phyloP scores from a whole-genome alignment of 2,888 invertebrate species.

The Blera fallax region DNA sequence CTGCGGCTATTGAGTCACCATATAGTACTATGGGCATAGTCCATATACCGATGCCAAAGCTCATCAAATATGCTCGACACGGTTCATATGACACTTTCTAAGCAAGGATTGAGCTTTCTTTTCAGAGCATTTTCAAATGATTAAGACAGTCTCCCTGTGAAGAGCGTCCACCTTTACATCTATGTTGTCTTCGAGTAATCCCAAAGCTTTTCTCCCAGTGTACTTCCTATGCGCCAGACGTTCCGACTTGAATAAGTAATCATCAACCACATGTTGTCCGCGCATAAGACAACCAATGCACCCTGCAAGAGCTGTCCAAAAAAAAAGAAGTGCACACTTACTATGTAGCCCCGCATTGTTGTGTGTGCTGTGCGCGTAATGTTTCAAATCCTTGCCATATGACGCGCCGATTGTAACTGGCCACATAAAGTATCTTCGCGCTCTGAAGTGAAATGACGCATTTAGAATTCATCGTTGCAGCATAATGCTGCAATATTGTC shows the following conservation, averaged over 20 bases:
- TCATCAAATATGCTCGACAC: too few relatives aligned
- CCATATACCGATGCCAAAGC: too few relatives aligned
- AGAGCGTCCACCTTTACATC: too few relatives aligned
- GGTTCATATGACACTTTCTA: too few relatives aligned
- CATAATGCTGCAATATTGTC: slow-evolving; percentile 71
- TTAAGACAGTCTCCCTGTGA: too few relatives aligned
- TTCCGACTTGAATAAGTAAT: slow-evolving; percentile 52
- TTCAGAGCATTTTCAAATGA: too few relatives aligned
- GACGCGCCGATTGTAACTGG: slow-evolving; percentile 10
- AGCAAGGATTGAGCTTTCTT: too few relatives aligned
- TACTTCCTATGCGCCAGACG: slow-evolving; percentile 4
- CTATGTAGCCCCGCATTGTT: slow-evolving; percentile 64
- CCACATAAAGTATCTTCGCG: slow-evolving; percentile 67
- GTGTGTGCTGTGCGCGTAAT: slow-evolving; percentile 44
- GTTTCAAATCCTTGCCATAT: slow-evolving; percentile 65
- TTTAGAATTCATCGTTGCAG: slow-evolving; percentile 62
- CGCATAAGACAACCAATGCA: slow-evolving; percentile 50
- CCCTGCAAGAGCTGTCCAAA: slow-evolving; percentile 3
- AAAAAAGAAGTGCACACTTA: background rate
- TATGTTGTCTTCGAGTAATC: too few relatives aligned
- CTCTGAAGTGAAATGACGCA: slow-evolving; percentile 51
- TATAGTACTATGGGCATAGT: too few relatives aligned
- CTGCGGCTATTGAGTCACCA: too few relatives aligned
- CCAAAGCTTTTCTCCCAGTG: slow-evolving; percentile 29
- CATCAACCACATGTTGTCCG: slow-evolving; percentile 52